A percentile compares a stretch with the other conserved stretches of the same genome.
phyloP scores from a whole-genome alignment of 30 jellyfish, hydroid and myxozoan species.

The Turritopsis rubra region DNA sequence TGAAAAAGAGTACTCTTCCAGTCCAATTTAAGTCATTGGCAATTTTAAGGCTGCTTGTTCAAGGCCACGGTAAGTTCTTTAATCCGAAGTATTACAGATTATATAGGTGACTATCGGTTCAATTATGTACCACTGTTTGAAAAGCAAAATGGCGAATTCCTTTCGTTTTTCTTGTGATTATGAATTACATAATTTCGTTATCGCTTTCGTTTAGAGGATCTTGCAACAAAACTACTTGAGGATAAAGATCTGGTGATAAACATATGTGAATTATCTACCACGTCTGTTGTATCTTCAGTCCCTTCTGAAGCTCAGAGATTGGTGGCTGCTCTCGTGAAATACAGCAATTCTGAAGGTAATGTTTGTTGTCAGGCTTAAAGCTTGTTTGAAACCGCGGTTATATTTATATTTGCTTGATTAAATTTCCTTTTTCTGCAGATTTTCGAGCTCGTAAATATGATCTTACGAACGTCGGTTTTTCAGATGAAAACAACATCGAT shows the following conservation, averaged over 20 bases:
- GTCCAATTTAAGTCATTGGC: conserved; percentile 87
- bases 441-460: no score
- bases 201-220: conserved; percentile 25
- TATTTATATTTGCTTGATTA: no score
- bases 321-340: conserved; percentile 74
- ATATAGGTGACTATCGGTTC: no score
- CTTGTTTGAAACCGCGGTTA: no score
- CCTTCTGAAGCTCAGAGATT: conserved; percentile 82
- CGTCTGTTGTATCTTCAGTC: conserved; percentile 42
- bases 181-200: background rate
- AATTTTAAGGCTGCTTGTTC: conserved; percentile 68
- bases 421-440: no score
- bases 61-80: conserved; percentile 56
- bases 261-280: conserved; percentile 44
- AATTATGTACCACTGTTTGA: no score
- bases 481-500: no score
- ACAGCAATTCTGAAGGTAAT: conserved; percentile 31
- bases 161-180: background rate
- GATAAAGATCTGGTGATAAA: conserved; percentile 38
- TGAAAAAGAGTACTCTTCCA: conserved; percentile 22
- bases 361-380: background rate
- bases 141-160: no score
- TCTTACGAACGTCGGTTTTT: no score
- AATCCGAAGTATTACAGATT: no score
- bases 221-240: conserved; percentile 46